Conservation (phyloP, 1,140 invertebrate species). For the Drosophila gunungcola region DNA sequence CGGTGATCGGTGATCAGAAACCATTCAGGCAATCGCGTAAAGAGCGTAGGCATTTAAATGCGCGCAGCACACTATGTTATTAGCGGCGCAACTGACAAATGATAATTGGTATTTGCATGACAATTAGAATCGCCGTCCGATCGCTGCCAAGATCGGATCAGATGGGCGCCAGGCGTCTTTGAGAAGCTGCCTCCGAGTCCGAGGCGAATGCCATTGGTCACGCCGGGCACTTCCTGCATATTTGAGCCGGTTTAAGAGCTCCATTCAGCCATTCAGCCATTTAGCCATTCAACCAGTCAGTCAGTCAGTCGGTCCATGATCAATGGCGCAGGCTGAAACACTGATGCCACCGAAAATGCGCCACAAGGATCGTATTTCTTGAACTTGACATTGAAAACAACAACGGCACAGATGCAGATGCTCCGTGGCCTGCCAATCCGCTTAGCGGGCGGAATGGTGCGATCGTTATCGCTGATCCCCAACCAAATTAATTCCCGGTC, state of each 20-base stretch:
- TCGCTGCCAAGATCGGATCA: conserved; percentile 20
- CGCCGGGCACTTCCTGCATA: conserved; percentile 72
- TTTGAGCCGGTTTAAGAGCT: conserved; percentile 43
- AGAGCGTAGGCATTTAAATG: conserved; percentile 64
- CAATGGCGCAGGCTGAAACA: conserved; percentile 6
- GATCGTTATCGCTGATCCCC: conserved; percentile 68
- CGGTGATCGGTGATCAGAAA: conserved; percentile 43
- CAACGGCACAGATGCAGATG: conserved; percentile 12
- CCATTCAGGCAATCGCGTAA: conserved; percentile 48
- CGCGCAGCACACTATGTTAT: conserved; percentile 49
- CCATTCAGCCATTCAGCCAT: not conserved
- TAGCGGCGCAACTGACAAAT: conserved; percentile 72
- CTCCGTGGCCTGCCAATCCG: conserved; percentile 59
- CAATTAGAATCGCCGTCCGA: conserved; percentile 64
- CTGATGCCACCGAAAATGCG: conserved; percentile 47
- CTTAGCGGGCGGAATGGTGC: conserved; percentile 15
- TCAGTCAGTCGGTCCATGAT: conserved; percentile 13
- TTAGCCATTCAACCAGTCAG: not conserved
- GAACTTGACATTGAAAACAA: conserved; percentile 79
- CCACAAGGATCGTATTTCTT: conserved; percentile 62
- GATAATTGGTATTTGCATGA: conserved; percentile 80
- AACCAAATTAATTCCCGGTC: conserved; percentile 54
- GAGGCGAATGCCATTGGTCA: conserved; percentile 63
- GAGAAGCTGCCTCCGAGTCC: conserved; percentile 59
- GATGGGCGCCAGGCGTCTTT: conserved; percentile 68